Base-by-base conservation (phyloP, 1,140 invertebrate genomes). In the Papilio dardanus region DNA sequence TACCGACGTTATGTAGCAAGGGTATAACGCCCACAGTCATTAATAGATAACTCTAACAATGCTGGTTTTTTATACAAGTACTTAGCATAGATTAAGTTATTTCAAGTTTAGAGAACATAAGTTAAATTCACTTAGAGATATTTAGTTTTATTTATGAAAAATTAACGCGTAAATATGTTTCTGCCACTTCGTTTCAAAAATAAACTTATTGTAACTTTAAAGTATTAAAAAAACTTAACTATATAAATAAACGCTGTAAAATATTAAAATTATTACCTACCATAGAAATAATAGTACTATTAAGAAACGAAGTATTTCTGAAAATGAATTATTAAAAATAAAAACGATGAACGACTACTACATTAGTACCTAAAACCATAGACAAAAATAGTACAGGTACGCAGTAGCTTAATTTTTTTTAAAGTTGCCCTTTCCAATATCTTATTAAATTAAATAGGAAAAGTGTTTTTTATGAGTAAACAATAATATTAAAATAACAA, bases 1-100 rank as follows among this genome's bases (percentile, higher is more conserved):
- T 83, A 82, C 83, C 78, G 75, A n/a, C 19, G 76, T 83, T 81
- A 46, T 73, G 77, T 74, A 77, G 80, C 76, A 79, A 76, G 79
- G 79, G 79, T 79, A 71, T 50, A 50, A 74, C 85, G 78, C 85
- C 82, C 79, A 84, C 83, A 33, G 42, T 54, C 67, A 77, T 77
- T 71, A 65, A 75, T 77, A 68, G 42, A 75, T 24, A 73, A 21
- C 69, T 54, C 58, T 71, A 65, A 74, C 68, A 74, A 71, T 76
- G 66, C 62, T 74, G 33, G 58, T 46, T 54, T 67, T 76, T 33
- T 33, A 50, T 58, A 42, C 73, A 50, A 67, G 80, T 79, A 81
- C n/a, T n/a, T n/a, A 74, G 76, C 42, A 46, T 2, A n/a, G 37
- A 68, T 77, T 69, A 40, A 62, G 14, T 69, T 69, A 62, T 19